A percentile compares a stretch with the other conserved stretches of the same genome.
phyloP scores from a whole-genome alignment of 2,797 vertebrate genomes.

The Saxicola maurus region DNA sequence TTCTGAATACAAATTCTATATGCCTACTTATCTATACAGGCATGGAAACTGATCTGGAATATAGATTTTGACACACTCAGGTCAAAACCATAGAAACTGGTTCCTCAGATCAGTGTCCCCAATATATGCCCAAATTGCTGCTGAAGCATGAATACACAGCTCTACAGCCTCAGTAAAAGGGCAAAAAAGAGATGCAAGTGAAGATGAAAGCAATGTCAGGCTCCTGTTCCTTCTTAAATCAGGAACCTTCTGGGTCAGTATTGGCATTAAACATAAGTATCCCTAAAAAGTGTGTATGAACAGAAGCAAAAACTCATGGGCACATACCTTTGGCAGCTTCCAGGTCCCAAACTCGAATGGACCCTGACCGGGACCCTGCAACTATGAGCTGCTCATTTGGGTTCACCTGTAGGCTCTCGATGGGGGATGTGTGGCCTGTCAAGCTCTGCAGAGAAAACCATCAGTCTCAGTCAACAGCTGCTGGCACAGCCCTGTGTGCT shows the following conservation, averaged over 20 bases:
- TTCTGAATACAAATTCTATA: neutral
- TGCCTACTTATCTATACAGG: neutral
- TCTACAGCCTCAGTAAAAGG: neutral
- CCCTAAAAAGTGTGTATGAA: neutral
- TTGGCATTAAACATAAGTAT: neutral
- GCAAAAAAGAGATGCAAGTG: neutral
- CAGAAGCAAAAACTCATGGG: neutral
- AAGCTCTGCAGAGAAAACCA: slow-evolving; percentile 78
- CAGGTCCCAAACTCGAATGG: slow-evolving; percentile 93
- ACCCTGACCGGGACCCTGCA: slow-evolving; percentile 93
- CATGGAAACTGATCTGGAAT: neutral
- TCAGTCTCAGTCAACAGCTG: neutral
- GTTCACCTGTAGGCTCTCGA: slow-evolving; percentile 91
- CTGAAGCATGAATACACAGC: fast-evolving
- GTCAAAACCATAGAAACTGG: neutral
- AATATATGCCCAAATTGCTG: neutral
- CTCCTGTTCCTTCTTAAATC: neutral
- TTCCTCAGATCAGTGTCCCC: neutral
- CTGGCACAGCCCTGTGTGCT: neutral
- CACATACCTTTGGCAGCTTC: slow-evolving; percentile 93
- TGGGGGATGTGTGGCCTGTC: slow-evolving; percentile 86
- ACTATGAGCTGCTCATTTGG: slow-evolving; percentile 88
- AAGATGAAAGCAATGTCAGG: neutral
- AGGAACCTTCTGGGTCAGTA: neutral
- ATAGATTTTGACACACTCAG: neutral